Conservation (phyloP, 2,888 invertebrate species). For the Plebejus melissa region DNA sequence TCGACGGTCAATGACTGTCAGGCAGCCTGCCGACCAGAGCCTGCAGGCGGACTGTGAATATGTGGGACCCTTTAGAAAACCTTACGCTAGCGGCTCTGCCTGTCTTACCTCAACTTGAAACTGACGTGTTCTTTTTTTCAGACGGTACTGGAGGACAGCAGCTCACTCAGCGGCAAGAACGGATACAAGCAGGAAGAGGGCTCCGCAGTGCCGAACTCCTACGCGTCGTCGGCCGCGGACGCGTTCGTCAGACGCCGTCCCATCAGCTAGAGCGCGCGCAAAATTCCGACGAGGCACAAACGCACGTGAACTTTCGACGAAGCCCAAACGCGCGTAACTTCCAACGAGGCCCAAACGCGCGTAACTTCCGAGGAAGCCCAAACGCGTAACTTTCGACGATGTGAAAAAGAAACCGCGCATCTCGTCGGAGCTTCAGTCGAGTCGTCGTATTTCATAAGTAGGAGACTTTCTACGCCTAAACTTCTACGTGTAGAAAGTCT, state of each 20-base stretch:
- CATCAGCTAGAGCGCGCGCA: constrained; percentile 8
- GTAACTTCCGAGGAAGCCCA: not conserved
- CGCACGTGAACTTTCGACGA: not conserved
- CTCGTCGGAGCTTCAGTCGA: not conserved
- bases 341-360: not conserved
- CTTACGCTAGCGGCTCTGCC: too few species aligned
- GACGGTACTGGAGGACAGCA: constrained; percentile 81
- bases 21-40: too few species aligned
- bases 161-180: constrained; percentile 56
- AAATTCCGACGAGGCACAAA: not conserved
- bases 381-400: not conserved
- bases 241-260: constrained; percentile 68
- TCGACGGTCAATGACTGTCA: too few species aligned
- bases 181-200: constrained; percentile 70
- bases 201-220: constrained; percentile 63
- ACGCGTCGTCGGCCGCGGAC: constrained; percentile 68
- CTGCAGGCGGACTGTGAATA: too few species aligned
- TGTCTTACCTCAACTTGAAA: not conserved
- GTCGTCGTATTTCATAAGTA: not conserved
- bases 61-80: too few species aligned
- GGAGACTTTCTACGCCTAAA: not conserved
- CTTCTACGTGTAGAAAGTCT: not conserved
- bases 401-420: not conserved
- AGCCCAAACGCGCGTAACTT: not conserved
- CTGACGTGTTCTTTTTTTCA: constrained; percentile 46